Conservation (phyloP, 1,140 invertebrate genomes). For the Trigoniulus corallinus region DNA sequence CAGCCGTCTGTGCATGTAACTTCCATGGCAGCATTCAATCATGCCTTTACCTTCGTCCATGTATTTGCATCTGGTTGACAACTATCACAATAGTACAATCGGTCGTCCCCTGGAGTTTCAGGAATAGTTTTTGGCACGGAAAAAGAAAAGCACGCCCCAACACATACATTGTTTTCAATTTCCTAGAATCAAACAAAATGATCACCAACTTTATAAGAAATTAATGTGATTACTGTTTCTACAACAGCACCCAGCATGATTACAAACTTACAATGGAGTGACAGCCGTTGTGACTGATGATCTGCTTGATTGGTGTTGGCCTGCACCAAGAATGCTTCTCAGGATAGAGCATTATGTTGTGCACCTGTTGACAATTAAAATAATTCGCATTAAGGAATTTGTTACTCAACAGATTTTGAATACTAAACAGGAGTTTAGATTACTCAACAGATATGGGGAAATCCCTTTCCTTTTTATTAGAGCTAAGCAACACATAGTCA, state of each 20-base stretch:
- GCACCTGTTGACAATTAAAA: too few relatives aligned
- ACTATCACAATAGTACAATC: constrained; percentile 46
- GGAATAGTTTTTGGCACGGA: constrained; percentile 46
- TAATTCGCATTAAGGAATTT: too few relatives aligned
- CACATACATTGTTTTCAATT: constrained; percentile 48
- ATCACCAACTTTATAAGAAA: not conserved
- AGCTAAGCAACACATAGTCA: too few relatives aligned
- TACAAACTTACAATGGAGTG: constrained; percentile 20
- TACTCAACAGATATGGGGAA: too few relatives aligned
- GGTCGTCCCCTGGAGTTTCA: constrained; percentile 42
- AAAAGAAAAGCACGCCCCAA: constrained; percentile 49
- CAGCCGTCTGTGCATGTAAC: not conserved
- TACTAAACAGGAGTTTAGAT: too few relatives aligned
- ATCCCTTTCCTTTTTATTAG: too few relatives aligned
- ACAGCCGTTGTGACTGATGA: constrained; percentile 42
- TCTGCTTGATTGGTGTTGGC: constrained; percentile 44
- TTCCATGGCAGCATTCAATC: too few relatives aligned
- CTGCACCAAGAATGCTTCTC: constrained; percentile 52
- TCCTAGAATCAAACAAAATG: constrained; percentile 23
- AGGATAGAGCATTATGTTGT: constrained; percentile 47
- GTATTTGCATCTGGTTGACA: constrained; percentile 41
- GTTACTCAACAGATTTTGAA: too few relatives aligned
- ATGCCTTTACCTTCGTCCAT: constrained; percentile 39
- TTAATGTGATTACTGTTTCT: not conserved
- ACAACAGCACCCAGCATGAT: not conserved